Conservation (phyloP, 2,888 invertebrate species). For the Suillia variegata region DNA sequence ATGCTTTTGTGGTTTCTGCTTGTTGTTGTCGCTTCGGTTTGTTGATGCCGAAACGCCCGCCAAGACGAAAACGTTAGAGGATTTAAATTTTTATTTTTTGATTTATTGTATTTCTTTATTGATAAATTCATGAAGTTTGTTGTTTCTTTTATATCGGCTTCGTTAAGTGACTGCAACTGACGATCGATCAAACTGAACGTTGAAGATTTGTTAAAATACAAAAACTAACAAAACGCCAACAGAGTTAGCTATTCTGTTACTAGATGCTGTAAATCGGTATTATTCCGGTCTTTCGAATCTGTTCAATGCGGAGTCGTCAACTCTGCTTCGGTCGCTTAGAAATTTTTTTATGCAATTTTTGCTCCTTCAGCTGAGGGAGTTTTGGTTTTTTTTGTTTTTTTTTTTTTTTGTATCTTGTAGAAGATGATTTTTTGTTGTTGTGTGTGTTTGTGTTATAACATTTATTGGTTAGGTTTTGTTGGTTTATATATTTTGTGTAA, state of each 20-base stretch:
- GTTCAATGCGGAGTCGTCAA: not conserved
- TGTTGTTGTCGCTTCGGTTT: conserved; percentile 23
- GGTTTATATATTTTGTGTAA: conserved; percentile 26
- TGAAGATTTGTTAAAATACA: not conserved
- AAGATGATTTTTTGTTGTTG: conserved; percentile 22
- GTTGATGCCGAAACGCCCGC: conserved; percentile 37
- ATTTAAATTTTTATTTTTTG: conserved; percentile 48
- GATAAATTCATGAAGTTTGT: conserved; percentile 59
- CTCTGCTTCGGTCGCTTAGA: not conserved
- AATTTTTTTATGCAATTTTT: not conserved
- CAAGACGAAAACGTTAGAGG: conserved; percentile 35
- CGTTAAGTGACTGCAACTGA: conserved; percentile 3
- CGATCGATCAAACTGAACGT: not conserved
- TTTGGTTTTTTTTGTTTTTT: conserved; percentile 13
- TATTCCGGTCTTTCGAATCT: not conserved
- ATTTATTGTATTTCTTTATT: conserved; percentile 46
- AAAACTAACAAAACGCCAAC: conserved; percentile 13
- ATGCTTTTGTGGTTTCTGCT: conserved; percentile 21
- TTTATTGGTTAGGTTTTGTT: conserved; percentile 32
- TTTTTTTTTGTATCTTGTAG: conserved; percentile 9
- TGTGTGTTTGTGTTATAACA: conserved; percentile 33
- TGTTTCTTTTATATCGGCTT: conserved; percentile 29
- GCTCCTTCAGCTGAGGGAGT: not conserved
- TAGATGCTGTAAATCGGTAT: not conserved
- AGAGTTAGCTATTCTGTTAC: too few species aligned